Evolutionary conservation across 2,113 vertebrate species (phyloP).

Genomic region (Coreoperca whiteheadi): DNA sequence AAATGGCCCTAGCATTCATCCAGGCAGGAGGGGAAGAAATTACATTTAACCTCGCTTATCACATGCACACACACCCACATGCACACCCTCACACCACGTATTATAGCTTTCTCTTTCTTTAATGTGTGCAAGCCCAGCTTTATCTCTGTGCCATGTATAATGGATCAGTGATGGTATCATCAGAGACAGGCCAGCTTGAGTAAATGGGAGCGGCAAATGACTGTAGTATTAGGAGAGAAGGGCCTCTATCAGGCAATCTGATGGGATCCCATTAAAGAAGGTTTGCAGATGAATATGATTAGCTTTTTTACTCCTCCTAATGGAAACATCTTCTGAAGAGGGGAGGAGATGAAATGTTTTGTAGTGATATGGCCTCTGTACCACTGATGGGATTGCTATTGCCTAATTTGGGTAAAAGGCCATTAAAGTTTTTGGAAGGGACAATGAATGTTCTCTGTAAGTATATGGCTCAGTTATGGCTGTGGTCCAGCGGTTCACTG

Average conservation of each 20-base stretch:
- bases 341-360: conserved; percentile 70
- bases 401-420: conserved; percentile 78
- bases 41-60: conserved; percentile 40
- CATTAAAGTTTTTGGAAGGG: conserved; percentile 68
- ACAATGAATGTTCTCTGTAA: conserved; percentile 69
- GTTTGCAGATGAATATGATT: conserved; percentile 81
- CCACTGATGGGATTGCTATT: conserved; percentile 75
- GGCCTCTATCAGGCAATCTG: conserved; percentile 69
- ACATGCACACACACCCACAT: conserved; percentile 6
- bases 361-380: conserved; percentile 65
- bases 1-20: conserved; percentile 16
- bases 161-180: conserved; percentile 74
- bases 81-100: conserved; percentile 19
- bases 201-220: conserved; percentile 76
- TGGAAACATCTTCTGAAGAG: conserved; percentile 72
- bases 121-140: conserved; percentile 47
- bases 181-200: conserved; percentile 71
- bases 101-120: conserved; percentile 41
- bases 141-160: conserved; percentile 60
- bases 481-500: conserved; percentile 44
- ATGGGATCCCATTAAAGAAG: conserved; percentile 78
- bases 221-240: conserved; percentile 71
- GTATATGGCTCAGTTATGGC: conserved; percentile 56
- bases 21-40: conserved; percentile 42
- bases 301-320: conserved; percentile 77